Base-by-base conservation (phyloP, 2,797 vertebrate genomes). In the Acipenser ruthenus region DNA sequence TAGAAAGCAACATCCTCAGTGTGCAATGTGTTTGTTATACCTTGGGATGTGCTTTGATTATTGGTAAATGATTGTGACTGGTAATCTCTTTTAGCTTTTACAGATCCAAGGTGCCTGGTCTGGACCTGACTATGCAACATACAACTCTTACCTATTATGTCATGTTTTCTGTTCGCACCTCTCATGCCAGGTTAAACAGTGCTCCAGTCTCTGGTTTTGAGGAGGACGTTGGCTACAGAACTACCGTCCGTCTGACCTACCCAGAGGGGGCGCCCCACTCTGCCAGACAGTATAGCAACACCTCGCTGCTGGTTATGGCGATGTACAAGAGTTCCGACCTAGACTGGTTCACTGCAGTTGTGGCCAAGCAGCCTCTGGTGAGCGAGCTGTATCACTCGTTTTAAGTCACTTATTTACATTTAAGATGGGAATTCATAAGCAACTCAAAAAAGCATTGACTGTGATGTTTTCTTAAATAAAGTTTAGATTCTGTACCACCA, bases 291-390 rank as follows among this genome's bases (percentile, higher is more conserved):
- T 92, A 92, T 70, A 72, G 67, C 62, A 77, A 79, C 10, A 89
- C 84, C 60, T 61, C 71, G 47, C 72, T 89, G 66, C 71, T 91
- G 3, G 86, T 81, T 13, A 72, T 91, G 68, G 88, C 84, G 65
- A 85, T 84, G 47, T 92, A 90, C 71, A 92, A 92, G 77, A 83
- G 81, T 63, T 73, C 86, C 49, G 91, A 92, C 73, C 78, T 92
- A 67, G 80, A 83, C 70, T 92, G 91, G 91, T 80, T 92, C 37
- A 80, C 70, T 49, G 86, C 88, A 67, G 71, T 90, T 63, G 72
- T 92, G 72, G 85, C 84, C 68, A 88, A 85, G 70, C 75, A 81
- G 74, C 84, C 85, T 67, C 78, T 92, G 81, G 91, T 92, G 65
- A 73, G 77, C 3, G 6, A 18, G 3, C 53, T 55, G 53, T 10